Percentiles rank a stretch among this genome's conserved stretches.
These are phyloP conservation scores for Tubulanus polymorphus DNA, from an alignment of 2,888 invertebrate genomes.

Conservation along the genomic window DNA sequence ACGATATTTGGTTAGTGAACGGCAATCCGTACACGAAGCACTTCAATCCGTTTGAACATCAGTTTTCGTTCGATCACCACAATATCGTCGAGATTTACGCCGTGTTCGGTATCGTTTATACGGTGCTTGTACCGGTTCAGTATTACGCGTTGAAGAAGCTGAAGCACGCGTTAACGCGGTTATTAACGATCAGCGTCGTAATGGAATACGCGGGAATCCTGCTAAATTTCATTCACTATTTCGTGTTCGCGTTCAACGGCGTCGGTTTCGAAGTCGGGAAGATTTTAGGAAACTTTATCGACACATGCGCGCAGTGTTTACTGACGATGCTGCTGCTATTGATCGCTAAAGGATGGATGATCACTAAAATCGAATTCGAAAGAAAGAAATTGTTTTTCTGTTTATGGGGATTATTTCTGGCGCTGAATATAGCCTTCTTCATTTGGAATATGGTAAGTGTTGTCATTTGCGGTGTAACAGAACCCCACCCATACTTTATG, in stretches of 20 bases:
- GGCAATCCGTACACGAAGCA: slow-evolving; percentile 83
- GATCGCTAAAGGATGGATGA: slow-evolving; percentile 95
- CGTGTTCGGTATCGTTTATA: slow-evolving; percentile 78
- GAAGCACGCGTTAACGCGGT: slow-evolving; percentile 83
- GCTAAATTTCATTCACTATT: slow-evolving; percentile 81
- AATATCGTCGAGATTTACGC: slow-evolving; percentile 87
- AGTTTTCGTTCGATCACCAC: slow-evolving; percentile 87
- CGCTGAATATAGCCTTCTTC: slow-evolving; percentile 86
- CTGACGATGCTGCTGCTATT: slow-evolving; percentile 89
- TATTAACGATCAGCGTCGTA: slow-evolving; percentile 82
- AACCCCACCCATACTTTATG: background rate
- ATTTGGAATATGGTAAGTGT: slow-evolving; percentile 89
- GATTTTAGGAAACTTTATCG: slow-evolving; percentile 85
- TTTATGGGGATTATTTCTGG: slow-evolving; percentile 87
- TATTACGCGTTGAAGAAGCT: slow-evolving; percentile 84
- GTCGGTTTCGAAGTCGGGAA: slow-evolving; percentile 77
- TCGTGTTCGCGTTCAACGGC: slow-evolving; percentile 88
- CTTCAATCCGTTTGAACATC: slow-evolving; percentile 79
- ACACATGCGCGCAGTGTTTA: slow-evolving; percentile 84
- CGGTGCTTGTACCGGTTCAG: slow-evolving; percentile 82
- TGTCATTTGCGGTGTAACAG: background rate
- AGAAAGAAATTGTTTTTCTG: slow-evolving; percentile 78
- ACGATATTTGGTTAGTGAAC: slow-evolving; percentile 94
- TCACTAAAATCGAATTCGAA: slow-evolving; percentile 82
- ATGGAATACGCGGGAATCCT: slow-evolving; percentile 81